Percentiles rank a stretch among this genome's conserved stretches.
Evolutionary conservation across 53 echinoderm and acorn worm genomes (phyloP).

Genomic region (Temnopleurus reevesii): DNA sequence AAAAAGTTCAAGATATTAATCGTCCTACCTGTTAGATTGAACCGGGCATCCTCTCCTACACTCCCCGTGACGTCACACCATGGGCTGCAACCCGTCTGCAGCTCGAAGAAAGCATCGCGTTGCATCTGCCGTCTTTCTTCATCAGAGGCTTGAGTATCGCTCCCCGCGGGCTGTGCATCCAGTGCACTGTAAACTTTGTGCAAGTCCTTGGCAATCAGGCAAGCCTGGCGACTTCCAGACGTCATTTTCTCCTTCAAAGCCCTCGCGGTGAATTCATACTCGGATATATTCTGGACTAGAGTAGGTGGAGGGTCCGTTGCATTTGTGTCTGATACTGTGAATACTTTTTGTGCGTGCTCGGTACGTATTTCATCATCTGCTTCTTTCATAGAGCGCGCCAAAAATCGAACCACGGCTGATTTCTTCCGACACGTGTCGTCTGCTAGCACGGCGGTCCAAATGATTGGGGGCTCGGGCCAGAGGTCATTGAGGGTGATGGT

Average conservation of each 20-base stretch:
- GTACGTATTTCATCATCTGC: neutral
- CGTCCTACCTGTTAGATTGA: slow-evolving; percentile 31
- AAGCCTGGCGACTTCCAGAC: neutral
- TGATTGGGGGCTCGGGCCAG: slow-evolving; percentile 29
- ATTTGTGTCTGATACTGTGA: neutral
- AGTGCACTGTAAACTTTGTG: neutral
- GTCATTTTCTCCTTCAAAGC: neutral
- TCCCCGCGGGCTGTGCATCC: neutral
- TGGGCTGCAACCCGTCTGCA: neutral
- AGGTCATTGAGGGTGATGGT: slow-evolving; percentile 15
- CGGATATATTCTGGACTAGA: neutral
- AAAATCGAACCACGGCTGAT: neutral
- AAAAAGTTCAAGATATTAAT: too few species aligned
- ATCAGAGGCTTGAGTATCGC: neutral
- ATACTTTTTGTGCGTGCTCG: neutral
- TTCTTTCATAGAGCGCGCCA: slow-evolving; percentile 9
- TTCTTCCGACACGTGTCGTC: slow-evolving; percentile 39
- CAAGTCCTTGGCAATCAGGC: slow-evolving; percentile 23
- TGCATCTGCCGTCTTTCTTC: neutral
- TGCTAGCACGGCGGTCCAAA: slow-evolving; percentile 42
- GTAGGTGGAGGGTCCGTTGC: neutral
- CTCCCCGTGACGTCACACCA: slow-evolving; percentile 16
- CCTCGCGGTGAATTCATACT: slow-evolving; percentile 6
- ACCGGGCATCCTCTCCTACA: neutral
- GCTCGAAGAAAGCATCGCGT: slow-evolving; percentile 23